Evolutionary conservation across 2,113 vertebrate species (phyloP).

Genomic region (Ctenodactylus gundi): DNA sequence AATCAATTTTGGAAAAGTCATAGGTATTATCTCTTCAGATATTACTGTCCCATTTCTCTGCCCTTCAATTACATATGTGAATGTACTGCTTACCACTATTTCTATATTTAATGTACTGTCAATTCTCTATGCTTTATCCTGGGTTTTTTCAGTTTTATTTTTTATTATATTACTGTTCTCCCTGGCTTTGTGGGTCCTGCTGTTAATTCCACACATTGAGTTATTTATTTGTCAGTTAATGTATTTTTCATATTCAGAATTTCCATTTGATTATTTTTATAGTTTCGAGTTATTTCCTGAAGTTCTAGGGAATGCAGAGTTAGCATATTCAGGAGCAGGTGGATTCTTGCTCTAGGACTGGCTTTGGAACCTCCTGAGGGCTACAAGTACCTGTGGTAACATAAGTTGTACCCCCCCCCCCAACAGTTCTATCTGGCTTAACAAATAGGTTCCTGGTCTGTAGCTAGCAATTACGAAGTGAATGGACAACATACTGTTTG

Average conservation of each 20-base stretch:
- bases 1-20: neutral
- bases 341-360: neutral
- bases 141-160: neutral
- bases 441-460: neutral
- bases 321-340: neutral
- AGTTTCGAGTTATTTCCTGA: neutral
- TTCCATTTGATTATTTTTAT: neutral
- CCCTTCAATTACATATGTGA: neutral
- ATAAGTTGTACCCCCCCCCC: neutral
- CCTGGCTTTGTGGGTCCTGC: neutral
- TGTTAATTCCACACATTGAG: neutral
- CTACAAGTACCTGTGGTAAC: neutral
- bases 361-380: neutral
- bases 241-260: neutral
- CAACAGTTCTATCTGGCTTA: neutral
- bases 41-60: neutral
- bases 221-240: slow-evolving; percentile 11
- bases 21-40: neutral
- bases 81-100: neutral
- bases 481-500: neutral
- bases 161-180: neutral
- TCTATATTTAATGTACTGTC: neutral
- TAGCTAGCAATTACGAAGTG: neutral
- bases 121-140: neutral
- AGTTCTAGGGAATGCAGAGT: neutral